phyloP scores from a whole-genome alignment of 2,113 vertebrate genomes.

The Oceanites oceanicus region DNA sequence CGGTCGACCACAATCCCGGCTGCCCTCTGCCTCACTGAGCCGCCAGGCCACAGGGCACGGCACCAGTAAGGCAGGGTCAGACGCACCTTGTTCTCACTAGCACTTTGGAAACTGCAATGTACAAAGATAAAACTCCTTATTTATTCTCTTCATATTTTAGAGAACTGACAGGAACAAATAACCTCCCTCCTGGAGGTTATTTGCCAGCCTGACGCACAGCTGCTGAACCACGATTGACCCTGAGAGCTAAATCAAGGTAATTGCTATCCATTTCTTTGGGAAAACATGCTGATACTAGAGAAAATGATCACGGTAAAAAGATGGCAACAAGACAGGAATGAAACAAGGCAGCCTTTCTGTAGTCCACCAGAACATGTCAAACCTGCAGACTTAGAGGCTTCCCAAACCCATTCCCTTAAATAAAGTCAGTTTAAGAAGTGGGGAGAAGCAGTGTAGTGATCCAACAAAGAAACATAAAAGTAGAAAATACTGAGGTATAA shows the following conservation, averaged over 20 bases:
- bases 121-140: background rate
- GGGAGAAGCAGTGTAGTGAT: background rate
- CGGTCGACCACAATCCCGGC: fast-evolving
- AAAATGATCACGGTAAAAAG: background rate
- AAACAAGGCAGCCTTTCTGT: background rate
- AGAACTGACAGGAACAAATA: background rate
- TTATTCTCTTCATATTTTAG: background rate
- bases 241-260: background rate
- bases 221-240: background rate
- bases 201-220: background rate
- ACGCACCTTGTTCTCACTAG: background rate
- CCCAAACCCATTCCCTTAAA: background rate
- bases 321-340: background rate
- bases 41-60: background rate
- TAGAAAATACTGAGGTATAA: background rate
- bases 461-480: background rate
- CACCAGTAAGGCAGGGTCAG: background rate
- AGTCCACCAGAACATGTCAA: background rate
- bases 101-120: background rate
- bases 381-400: background rate
- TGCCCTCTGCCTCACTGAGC: background rate
- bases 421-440: background rate
- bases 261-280: background rate
- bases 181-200: background rate
- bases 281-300: background rate